Base-by-base conservation (phyloP, 2,888 invertebrate species). In the Choreutis nemorana region DNA sequence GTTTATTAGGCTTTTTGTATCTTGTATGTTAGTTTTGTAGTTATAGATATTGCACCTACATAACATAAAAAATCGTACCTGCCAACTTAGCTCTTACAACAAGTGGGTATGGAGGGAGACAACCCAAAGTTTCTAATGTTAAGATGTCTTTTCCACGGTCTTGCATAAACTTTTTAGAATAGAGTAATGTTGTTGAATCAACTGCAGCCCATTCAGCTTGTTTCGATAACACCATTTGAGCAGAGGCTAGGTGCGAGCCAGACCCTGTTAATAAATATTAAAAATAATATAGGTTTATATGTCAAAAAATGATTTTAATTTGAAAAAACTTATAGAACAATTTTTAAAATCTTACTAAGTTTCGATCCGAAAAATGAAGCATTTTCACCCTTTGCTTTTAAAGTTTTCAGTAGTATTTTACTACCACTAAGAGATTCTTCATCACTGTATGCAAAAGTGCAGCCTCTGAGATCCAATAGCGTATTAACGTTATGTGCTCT, bases 91-190 rank as follows among this genome's bases (percentile, higher is more conserved):
- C 56, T 47, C 84, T 86, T 31, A 83, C 71, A 26, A 87, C 81
- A 23, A 87, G 70, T 2, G 86, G 84, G 44, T 87, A 86, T 1
- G 86, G 83, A 2, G 87, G 86, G 22, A 87, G 57, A 10, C 86
- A 84, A 11, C 88, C 89, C 42, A 87, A 61, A 14, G 86, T 85
- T 37, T 81, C 80, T 41, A 88, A 56, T 6, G 82, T 72, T 26
- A 65, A 64, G 23, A 86, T 65, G 27, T 84, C 81, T 41, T 81
- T 80, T 12, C 80, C 81, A 28, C 79, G 67, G 48, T 82, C 80
- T 25, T 83, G 81, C 66, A 85, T 75, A 39, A 67, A 72, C 40
- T 75, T 75, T 43, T 81, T 80, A 32, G 80, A 77, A 39, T 75
- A 77, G 4, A 79, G 50, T 6, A 86, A 65, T 15, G 82, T 81